Evolutionary conservation across 2,888 invertebrate genomes (phyloP).

Genomic region (Onthophagus sagittarius): DNA sequence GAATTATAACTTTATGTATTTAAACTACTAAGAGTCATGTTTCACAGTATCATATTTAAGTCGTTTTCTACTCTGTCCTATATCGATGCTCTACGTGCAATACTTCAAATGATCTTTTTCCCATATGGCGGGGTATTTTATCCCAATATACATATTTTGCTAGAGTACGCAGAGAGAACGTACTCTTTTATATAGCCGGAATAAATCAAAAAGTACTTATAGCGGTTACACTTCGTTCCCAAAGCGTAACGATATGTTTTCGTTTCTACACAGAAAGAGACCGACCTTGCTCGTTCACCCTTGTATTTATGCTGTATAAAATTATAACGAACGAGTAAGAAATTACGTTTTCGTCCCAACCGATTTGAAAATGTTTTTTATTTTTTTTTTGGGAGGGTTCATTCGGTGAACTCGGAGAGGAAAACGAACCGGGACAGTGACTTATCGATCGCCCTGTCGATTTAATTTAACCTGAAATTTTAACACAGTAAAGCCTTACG

Average conservation of each 20-base stretch:
- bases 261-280: too few species aligned
- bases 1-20: too few species aligned
- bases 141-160: background rate
- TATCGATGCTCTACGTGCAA: background rate
- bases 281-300: too few species aligned
- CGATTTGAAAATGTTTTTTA: background rate
- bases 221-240: background rate
- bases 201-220: background rate
- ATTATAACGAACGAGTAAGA: background rate
- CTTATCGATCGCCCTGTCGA: background rate
- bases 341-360: background rate
- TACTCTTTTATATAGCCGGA: background rate
- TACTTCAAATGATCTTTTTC: background rate
- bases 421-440: background rate
- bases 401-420: background rate
- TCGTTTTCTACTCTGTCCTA: background rate
- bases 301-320: background rate
- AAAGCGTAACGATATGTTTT: background rate
- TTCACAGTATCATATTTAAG: background rate
- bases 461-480: slow-evolving; percentile 7
- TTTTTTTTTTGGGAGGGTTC: too few species aligned
- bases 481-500: slow-evolving; percentile 1
- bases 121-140: background rate
- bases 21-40: too few species aligned
- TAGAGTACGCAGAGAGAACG: background rate